Percentiles rank a stretch among this genome's conserved stretches.
Conservation (phyloP, 2,797 vertebrate species). For the Pogonophryne albipinna region DNA sequence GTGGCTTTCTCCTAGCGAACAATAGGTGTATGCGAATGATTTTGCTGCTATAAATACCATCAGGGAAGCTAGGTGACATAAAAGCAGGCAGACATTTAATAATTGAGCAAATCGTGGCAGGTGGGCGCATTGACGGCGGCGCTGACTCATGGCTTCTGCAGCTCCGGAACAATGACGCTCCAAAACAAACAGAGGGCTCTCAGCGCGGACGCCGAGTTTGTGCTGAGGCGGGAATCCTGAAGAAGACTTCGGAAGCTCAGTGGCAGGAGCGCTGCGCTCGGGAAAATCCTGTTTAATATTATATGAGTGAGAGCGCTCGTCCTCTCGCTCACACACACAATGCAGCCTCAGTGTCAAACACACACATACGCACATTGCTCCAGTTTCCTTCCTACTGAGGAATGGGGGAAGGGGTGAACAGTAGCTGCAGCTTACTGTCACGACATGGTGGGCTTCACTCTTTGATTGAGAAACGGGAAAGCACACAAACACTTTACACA, state of each 20-base stretch:
- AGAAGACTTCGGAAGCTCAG: conserved; percentile 81
- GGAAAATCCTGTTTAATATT: conserved; percentile 88
- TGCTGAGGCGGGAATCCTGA: conserved; percentile 84
- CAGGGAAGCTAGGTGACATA: conserved; percentile 67
- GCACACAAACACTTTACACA: background rate
- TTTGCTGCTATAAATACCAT: conserved; percentile 68
- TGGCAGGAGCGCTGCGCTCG: conserved; percentile 79
- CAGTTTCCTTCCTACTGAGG: conserved; percentile 75
- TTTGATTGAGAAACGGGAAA: conserved; percentile 26
- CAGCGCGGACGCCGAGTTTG: conserved; percentile 54
- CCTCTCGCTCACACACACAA: conserved; percentile 51
- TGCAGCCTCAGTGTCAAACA: conserved; percentile 52
- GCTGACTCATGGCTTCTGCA: conserved; percentile 83
- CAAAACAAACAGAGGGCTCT: conserved; percentile 83
- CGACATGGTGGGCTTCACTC: conserved; percentile 58
- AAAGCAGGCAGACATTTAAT: conserved; percentile 80
- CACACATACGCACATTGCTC: conserved; percentile 68
- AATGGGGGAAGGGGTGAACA: conserved; percentile 68
- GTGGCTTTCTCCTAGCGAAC: conserved; percentile 33
- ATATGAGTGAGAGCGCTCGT: conserved; percentile 68
- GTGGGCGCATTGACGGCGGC: conserved; percentile 66
- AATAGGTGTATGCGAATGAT: conserved; percentile 36
- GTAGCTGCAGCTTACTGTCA: conserved; percentile 69
- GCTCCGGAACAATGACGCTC: conserved; percentile 77
- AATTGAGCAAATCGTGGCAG: conserved; percentile 79